These are phyloP conservation scores for Phylloscopus trochilus DNA, from an alignment of 2,113 vertebrate genomes.

Conservation along the genomic window DNA sequence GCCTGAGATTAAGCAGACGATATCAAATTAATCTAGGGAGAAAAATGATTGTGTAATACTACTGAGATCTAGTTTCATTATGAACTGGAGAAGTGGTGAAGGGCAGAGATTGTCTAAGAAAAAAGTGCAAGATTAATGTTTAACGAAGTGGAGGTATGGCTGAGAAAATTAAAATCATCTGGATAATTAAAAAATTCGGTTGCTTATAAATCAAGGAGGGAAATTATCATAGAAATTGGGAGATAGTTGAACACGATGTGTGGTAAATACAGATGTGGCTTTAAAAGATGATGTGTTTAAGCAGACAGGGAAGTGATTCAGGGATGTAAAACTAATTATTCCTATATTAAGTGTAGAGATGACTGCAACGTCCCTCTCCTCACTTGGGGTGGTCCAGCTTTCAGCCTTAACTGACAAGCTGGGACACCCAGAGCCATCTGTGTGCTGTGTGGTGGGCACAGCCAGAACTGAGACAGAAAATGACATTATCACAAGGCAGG, in stretches of 20 bases:
- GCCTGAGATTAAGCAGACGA: neutral
- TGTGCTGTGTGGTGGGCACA: neutral
- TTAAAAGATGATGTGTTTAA: neutral
- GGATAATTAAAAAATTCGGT: constrained; percentile 46
- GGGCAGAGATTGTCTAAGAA: neutral
- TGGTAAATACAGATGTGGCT: constrained; percentile 21
- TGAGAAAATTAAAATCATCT: constrained; percentile 48
- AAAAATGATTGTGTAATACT: neutral
- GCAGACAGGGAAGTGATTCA: neutral
- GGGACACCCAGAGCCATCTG: neutral
- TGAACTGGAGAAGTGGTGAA: neutral
- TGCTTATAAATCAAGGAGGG: constrained; percentile 42
- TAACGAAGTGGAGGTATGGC: constrained; percentile 15
- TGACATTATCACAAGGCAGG: neutral
- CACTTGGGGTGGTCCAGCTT: neutral
- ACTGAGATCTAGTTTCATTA: constrained; percentile 1
- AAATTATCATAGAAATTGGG: constrained; percentile 57
- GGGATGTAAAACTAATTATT: neutral
- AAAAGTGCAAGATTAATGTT: constrained; percentile 33
- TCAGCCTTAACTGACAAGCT: neutral
- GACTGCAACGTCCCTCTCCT: neutral
- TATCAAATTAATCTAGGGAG: neutral
- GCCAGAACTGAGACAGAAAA: neutral
- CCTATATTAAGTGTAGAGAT: neutral
- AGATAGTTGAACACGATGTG: neutral